These are phyloP conservation scores for Cassiopea xamachana DNA, from an alignment of 30 jellyfish, hydroid and myxozoan genomes.

Conservation along the genomic window DNA sequence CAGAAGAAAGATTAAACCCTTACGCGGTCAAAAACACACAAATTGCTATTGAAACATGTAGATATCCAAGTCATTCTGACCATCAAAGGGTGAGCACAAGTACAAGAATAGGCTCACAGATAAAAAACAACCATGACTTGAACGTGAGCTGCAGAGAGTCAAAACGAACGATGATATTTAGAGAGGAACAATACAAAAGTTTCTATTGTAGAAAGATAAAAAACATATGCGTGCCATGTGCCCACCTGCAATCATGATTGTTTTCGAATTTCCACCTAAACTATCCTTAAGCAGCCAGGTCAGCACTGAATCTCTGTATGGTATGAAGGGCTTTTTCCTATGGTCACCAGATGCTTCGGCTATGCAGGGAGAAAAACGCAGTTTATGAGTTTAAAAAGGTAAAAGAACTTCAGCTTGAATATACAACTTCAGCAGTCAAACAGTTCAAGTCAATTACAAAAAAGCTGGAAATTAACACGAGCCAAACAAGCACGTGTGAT, in stretches of 20 bases:
- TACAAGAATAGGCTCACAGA: too few relatives aligned
- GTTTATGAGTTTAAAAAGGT: neutral
- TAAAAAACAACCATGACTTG: too few relatives aligned
- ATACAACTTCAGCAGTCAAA: neutral
- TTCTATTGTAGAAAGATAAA: neutral
- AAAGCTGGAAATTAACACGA: neutral
- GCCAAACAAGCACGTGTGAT: neutral
- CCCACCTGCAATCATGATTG: constrained; percentile 96
- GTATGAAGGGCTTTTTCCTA: constrained; percentile 85
- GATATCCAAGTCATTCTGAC: too few relatives aligned
- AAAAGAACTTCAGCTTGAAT: constrained; percentile 1
- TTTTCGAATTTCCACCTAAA: constrained; percentile 96
- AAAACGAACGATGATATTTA: neutral
- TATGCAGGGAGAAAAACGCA: constrained; percentile 17
- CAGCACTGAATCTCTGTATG: constrained; percentile 98
- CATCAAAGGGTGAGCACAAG: too few relatives aligned
- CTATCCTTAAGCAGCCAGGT: constrained; percentile 98
- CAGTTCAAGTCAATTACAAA: neutral
- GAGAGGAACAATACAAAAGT: neutral
- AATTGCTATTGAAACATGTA: too few relatives aligned
- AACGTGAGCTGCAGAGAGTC: too few relatives aligned
- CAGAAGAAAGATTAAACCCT: too few relatives aligned
- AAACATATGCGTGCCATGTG: neutral
- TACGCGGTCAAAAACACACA: too few relatives aligned
- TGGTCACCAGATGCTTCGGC: constrained; percentile 89